Percentiles rank a stretch among this genome's conserved stretches.
phyloP scores from a whole-genome alignment of 2,113 vertebrate species.

The western clawed frog (Xenopus tropicalis) region UCB_Xtro_10.0 CM004443.2:157874001-157874500 shows the following conservation, averaged over 20 bases:
- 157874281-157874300: background rate
- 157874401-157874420: no score
- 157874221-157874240: no score
- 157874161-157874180: background rate
- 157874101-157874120: slow-evolving; percentile 5
- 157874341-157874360: background rate
- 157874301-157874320: no score
- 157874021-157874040: slow-evolving; percentile 25
- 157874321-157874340: background rate
- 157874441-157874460: no score
- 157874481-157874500: no score
- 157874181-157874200: background rate
- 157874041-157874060: slow-evolving; percentile 29
- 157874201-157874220: background rate
- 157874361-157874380: no score
- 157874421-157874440: no score
- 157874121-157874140: background rate
- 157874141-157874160: background rate
- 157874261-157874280: no score
- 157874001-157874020: slow-evolving; percentile 38
- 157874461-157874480: no score
- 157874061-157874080: slow-evolving; percentile 49
- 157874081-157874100: slow-evolving; percentile 52
- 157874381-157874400: no score
- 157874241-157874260: no score